These are phyloP conservation scores for Oscheius sp. DNA, from an alignment of 2,888 invertebrate species.

Conservation along the genomic window DNA sequence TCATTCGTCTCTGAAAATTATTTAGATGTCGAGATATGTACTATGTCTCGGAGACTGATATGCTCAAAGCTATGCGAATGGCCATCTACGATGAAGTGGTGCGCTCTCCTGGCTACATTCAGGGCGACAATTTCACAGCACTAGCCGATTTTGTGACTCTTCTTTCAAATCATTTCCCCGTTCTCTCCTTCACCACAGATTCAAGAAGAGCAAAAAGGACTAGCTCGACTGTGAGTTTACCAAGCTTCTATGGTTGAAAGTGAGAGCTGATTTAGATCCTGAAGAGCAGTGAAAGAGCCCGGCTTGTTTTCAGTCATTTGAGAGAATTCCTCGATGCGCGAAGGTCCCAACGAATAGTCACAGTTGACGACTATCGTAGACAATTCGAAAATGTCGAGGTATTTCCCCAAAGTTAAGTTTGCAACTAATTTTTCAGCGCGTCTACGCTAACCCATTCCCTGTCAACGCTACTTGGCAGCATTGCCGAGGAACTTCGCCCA, in stretches of 20 bases:
- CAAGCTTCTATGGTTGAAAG: background rate
- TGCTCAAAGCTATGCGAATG: conserved; percentile 66
- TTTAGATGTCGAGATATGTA: conserved; percentile 62
- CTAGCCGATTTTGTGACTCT: conserved; percentile 65
- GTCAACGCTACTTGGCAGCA: conserved; percentile 68
- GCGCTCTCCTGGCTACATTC: conserved; percentile 47
- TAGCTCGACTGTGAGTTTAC: conserved; percentile 48
- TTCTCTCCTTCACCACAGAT: conserved; percentile 61
- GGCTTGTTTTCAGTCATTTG: conserved; percentile 65
- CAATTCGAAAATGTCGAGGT: conserved; percentile 67
- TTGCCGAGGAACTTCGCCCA: conserved; percentile 70
- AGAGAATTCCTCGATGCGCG: conserved; percentile 58
- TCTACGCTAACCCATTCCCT: conserved; percentile 67
- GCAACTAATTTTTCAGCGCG: conserved; percentile 45
- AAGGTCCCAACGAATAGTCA: conserved; percentile 49
- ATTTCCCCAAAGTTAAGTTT: background rate
- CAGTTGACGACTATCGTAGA: conserved; percentile 60
- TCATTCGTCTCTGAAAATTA: background rate
- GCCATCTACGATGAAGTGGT: conserved; percentile 67
- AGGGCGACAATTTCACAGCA: conserved; percentile 64
- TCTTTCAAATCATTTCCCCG: conserved; percentile 67
- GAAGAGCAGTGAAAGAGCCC: conserved; percentile 63
- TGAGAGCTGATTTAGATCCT: conserved; percentile 52
- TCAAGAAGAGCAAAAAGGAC: conserved; percentile 49
- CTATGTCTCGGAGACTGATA: conserved; percentile 69